Conservation (phyloP, 2,888 invertebrate genomes). For the Drosophila formosana region DNA sequence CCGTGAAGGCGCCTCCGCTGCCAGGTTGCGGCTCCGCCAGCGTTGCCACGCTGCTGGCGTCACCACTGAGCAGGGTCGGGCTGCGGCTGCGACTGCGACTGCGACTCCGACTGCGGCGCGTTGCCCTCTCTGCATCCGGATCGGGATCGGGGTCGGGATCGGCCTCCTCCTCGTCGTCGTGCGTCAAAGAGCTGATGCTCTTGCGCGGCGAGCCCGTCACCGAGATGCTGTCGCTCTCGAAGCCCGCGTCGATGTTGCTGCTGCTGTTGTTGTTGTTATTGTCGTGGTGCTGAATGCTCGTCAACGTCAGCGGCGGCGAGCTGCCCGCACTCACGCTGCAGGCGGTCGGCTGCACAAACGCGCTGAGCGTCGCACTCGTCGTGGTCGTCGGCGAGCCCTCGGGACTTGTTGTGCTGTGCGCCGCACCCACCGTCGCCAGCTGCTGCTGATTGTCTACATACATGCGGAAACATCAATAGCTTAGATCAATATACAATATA, state of each 20-base stretch:
- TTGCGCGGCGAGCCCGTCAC: slow-evolving; percentile 86
- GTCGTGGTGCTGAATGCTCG: slow-evolving; percentile 76
- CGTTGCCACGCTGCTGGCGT: slow-evolving; percentile 52
- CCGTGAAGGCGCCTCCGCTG: slow-evolving; percentile 84
- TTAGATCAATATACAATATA: too few species aligned
- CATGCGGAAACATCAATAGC: too few species aligned
- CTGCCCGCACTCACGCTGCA: slow-evolving; percentile 71
- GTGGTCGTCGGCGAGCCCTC: slow-evolving; percentile 87
- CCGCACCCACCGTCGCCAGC: slow-evolving; percentile 82
- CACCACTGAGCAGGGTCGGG: slow-evolving; percentile 47
- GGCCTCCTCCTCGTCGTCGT: slow-evolving; percentile 83
- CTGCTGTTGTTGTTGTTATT: slow-evolving; percentile 81
- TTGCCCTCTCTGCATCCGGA: slow-evolving; percentile 8
- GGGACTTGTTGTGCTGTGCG: slow-evolving; percentile 90
- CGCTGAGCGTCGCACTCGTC: slow-evolving; percentile 68
- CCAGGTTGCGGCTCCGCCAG: slow-evolving; percentile 58
- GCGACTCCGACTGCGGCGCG: not conserved
- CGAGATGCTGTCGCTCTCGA: slow-evolving; percentile 85
- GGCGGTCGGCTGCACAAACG: slow-evolving; percentile 63
- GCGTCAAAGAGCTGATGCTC: slow-evolving; percentile 85
- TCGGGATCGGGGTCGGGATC: slow-evolving; percentile 30
- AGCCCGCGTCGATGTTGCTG: slow-evolving; percentile 84
- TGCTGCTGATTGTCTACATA: slow-evolving; percentile 68
- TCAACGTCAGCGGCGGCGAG: slow-evolving; percentile 84
- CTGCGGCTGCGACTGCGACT: slow-evolving; percentile 50